phyloP scores from a whole-genome alignment of 2,797 vertebrate genomes.

The Gorsachius magnificus region DNA sequence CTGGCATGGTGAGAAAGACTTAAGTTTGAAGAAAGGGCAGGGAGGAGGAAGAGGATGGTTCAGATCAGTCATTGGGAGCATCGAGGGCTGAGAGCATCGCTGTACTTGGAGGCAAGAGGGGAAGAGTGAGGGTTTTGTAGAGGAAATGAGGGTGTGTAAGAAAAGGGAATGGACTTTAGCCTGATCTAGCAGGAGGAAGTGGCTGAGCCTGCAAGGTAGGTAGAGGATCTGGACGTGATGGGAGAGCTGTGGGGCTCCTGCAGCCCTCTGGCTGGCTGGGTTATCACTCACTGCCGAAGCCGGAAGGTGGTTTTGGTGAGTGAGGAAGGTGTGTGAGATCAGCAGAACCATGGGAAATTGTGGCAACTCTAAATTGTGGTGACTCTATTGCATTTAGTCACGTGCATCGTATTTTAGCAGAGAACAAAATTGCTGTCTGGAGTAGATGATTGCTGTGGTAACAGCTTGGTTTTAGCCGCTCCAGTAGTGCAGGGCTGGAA shows the following conservation, averaged over 20 bases:
- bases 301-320: neutral
- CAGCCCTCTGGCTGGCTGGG: neutral
- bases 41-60: neutral
- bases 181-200: neutral
- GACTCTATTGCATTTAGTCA: neutral
- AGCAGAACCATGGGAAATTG: neutral
- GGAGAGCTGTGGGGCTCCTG: neutral
- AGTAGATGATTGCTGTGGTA: neutral
- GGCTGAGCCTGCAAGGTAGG: rapidly evolving
- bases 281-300: neutral
- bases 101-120: neutral
- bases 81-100: neutral
- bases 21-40: neutral
- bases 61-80: neutral
- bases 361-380: neutral
- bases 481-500: neutral
- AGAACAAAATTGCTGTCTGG: neutral
- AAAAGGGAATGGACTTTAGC: neutral
- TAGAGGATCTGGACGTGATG: neutral
- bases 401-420: neutral
- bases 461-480: conserved; percentile 24
- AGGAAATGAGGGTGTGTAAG: neutral
- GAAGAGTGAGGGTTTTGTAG: neutral
- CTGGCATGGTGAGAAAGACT: neutral
- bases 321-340: neutral